Conservation (phyloP, 2,797 vertebrate species). For the Enteromius afrohamiltoni region DNA sequence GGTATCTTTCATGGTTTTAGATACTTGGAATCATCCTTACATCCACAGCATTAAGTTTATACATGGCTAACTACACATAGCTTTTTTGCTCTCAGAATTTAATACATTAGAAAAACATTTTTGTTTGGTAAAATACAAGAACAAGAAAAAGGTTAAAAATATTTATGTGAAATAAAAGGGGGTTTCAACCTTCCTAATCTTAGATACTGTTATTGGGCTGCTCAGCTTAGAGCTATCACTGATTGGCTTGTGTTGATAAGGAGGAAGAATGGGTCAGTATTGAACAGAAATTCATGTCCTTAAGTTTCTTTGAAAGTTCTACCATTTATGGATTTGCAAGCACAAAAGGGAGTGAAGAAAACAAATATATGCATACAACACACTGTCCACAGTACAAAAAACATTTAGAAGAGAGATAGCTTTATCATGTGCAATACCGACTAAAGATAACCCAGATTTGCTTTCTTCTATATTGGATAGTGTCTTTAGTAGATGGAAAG, state of each 20-base stretch:
- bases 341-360: background rate
- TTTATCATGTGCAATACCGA: background rate
- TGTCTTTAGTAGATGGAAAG: background rate
- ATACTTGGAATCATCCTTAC: background rate
- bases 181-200: background rate
- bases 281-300: slow-evolving; percentile 9
- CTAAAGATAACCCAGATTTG: background rate
- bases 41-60: background rate
- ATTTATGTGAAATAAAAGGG: background rate
- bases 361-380: background rate
- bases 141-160: background rate
- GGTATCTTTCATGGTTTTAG: background rate
- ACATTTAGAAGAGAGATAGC: background rate
- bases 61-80: background rate
- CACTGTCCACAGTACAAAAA: background rate
- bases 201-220: background rate
- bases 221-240: background rate
- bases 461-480: background rate
- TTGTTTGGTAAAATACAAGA: background rate
- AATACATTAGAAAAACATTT: background rate
- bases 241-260: background rate
- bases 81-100: slow-evolving; percentile 3
- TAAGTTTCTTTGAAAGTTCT: background rate
- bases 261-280: background rate
- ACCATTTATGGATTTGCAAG: background rate